A percentile compares a stretch with the other conserved stretches of the same genome.
Conservation (phyloP, 2,888 invertebrate genomes). For the Timema podura region DNA sequence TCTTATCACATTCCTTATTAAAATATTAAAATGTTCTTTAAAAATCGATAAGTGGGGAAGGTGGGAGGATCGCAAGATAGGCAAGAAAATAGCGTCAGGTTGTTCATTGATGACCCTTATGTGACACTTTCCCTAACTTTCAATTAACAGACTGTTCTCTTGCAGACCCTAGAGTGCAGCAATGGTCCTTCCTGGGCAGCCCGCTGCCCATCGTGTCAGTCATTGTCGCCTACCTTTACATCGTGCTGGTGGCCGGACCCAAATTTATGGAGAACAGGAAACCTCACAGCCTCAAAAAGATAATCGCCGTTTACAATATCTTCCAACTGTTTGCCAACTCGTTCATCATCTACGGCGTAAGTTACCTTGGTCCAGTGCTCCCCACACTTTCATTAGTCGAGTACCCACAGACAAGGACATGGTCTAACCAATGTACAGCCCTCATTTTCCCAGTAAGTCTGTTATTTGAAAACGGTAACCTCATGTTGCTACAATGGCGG, state of each 20-base stretch:
- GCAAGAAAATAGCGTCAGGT: too few relatives aligned
- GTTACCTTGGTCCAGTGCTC: slow-evolving; percentile 32
- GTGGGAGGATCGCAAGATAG: too few relatives aligned
- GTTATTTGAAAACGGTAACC: too few relatives aligned
- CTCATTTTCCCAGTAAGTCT: too few relatives aligned
- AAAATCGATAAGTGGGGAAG: too few relatives aligned
- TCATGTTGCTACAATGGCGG: too few relatives aligned
- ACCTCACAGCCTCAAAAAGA: slow-evolving; percentile 59
- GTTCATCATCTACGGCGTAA: slow-evolving; percentile 66
- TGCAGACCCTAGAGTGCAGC: slow-evolving; percentile 57
- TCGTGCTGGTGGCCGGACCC: slow-evolving; percentile 59
- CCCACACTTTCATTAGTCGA: too few relatives aligned
- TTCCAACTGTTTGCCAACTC: slow-evolving; percentile 68
- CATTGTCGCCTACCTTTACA: slow-evolving; percentile 51
- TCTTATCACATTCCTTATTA: too few relatives aligned
- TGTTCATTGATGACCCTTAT: not conserved
- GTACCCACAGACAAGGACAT: too few relatives aligned
- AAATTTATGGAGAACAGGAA: slow-evolving; percentile 64
- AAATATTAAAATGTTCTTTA: too few relatives aligned
- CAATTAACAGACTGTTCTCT: not conserved
- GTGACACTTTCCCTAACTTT: not conserved
- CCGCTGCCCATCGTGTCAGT: slow-evolving; percentile 54
- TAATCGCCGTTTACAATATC: slow-evolving; percentile 75
- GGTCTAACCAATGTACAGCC: too few relatives aligned
- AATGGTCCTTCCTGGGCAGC: slow-evolving; percentile 60